Base-by-base conservation (phyloP, 2,797 vertebrate species). In the Mus caroli region DNA sequence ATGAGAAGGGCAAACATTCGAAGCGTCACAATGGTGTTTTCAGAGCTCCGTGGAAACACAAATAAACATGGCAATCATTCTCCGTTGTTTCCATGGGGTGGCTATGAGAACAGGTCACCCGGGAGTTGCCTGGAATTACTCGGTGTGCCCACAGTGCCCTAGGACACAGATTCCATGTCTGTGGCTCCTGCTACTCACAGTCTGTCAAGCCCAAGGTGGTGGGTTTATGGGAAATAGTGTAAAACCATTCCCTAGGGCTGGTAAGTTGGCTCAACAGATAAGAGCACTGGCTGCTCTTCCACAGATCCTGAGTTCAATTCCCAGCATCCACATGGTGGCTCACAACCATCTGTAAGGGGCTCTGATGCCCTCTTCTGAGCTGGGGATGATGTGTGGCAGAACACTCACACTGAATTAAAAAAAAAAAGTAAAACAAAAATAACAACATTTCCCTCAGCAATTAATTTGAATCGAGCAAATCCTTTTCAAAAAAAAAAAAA, bases 181-280 rank as follows among this genome's bases (percentile, higher is more conserved):
- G 79, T 83, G 91, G 0, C 87, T 91, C 94, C 95, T 67, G 24
- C 91, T 95, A 97, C 94, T 79, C 71, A 94, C 54, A 75, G 69
- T 76, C 79, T 88, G 95, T 93, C 88, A 96, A 77, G 94, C 94
- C 96, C 94, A 95, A 95, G 82, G 64, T 67, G 96, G 96, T 97
- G 67, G 96, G 96, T 91, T 97, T 97, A 97, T 89, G 97, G 97
- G 97, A 96, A 98, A 97, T 98, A 97, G 43, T 7, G 91, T 96
- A 97, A 97, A 96, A 94, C 92, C 3, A 17, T 95, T 98, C 97
- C 93, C 90, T 37, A 8, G 69, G 69, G 15, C 69, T 71, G 17
- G 17, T 20, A 19, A 71, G 69, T 10, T 71, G n/a, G 67, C 67
- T 71, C 34, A 71, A 17, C 1, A 1, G n/a, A 37, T 37, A 71